A percentile compares a stretch with the other conserved stretches of the same genome.
phyloP scores from a whole-genome alignment of 2,113 vertebrate genomes.

The Ceyx cyanopectus region DNA sequence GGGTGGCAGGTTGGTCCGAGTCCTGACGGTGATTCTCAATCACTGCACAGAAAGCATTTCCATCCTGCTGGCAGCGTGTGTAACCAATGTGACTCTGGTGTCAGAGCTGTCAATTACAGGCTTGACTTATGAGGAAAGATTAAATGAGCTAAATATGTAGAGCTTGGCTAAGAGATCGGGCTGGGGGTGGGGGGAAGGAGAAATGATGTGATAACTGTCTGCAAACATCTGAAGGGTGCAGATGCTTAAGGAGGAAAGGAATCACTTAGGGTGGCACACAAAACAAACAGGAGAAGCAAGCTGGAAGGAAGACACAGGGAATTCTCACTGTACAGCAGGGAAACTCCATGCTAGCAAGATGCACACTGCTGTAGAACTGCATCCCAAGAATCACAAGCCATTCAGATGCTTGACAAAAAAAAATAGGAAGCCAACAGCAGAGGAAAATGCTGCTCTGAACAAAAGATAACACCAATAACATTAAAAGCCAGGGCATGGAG shows the following conservation, averaged over 20 bases:
- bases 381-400: neutral
- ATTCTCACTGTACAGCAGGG: neutral
- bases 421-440: neutral
- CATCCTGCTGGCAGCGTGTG: conserved; percentile 71
- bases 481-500: neutral
- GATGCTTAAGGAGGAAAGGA: conserved; percentile 68
- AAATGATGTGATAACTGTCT: conserved; percentile 63
- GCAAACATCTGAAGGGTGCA: conserved; percentile 66
- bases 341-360: neutral
- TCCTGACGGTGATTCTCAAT: conserved; percentile 56
- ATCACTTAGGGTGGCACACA: conserved; percentile 46
- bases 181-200: conserved; percentile 49
- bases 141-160: conserved; percentile 75
- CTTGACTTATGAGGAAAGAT: conserved; percentile 72
- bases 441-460: neutral
- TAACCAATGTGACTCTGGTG: conserved; percentile 65
- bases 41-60: conserved; percentile 65
- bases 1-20: neutral
- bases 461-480: neutral
- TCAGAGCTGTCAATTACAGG: conserved; percentile 71
- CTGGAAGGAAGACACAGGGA: neutral
- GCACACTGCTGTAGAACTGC: neutral
- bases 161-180: conserved; percentile 63
- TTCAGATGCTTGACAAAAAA: neutral
- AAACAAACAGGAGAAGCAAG: conserved; percentile 50